Conservation (phyloP, 2,888 invertebrate species). For the Scaptomyza parva region DNA sequence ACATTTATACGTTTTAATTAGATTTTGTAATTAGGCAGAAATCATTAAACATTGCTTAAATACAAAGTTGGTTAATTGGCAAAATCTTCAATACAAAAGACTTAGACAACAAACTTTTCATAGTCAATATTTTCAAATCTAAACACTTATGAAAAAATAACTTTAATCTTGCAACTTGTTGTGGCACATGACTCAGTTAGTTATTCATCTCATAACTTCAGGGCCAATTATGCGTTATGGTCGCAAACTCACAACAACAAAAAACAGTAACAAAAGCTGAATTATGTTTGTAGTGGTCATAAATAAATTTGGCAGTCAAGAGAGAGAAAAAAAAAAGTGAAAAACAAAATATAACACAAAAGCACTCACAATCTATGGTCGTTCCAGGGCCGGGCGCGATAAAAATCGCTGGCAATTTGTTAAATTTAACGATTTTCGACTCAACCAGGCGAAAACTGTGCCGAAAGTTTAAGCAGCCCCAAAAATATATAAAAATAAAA, state of each 20-base stretch:
- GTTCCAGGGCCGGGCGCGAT: slow-evolving; percentile 70
- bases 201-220: slow-evolving; percentile 56
- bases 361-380: slow-evolving; percentile 65
- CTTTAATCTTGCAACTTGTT: slow-evolving; percentile 27
- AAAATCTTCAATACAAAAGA: slow-evolving; percentile 32
- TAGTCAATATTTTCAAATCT: too few relatives aligned
- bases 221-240: slow-evolving; percentile 69
- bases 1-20: slow-evolving; percentile 59
- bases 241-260: slow-evolving; percentile 29
- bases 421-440: slow-evolving; percentile 77
- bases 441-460: slow-evolving; percentile 59
- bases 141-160: not conserved
- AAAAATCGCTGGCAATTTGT: slow-evolving; percentile 81
- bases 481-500: slow-evolving; percentile 15
- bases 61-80: slow-evolving; percentile 17
- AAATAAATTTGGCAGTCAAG: slow-evolving; percentile 71
- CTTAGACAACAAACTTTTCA: slow-evolving; percentile 31
- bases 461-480: slow-evolving; percentile 66
- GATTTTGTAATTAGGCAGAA: slow-evolving; percentile 57
- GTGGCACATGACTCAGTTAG: slow-evolving; percentile 57
- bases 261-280: slow-evolving; percentile 54
- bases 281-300: slow-evolving; percentile 69
- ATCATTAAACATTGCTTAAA: slow-evolving; percentile 43
- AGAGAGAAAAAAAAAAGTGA: slow-evolving; percentile 36
- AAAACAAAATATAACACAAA: slow-evolving; percentile 25